Evolutionary conservation across 2,113 vertebrate genomes (phyloP).

Genomic region (Egretta garzetta): DNA sequence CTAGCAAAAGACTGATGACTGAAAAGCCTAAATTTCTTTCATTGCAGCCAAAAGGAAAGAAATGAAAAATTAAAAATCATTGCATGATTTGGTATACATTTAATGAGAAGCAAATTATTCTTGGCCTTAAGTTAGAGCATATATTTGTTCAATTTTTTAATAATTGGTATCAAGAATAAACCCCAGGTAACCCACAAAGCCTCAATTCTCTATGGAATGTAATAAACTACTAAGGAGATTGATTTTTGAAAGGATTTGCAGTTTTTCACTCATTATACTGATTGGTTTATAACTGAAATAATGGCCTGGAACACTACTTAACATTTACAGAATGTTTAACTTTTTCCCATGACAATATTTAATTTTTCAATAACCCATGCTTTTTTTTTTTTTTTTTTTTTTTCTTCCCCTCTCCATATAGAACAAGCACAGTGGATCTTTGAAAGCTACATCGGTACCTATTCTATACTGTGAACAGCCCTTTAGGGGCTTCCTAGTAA

Average conservation of each 20-base stretch:
- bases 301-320: neutral
- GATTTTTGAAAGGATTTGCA: slow-evolving; percentile 16
- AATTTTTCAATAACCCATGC: neutral
- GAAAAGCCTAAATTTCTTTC: neutral
- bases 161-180: neutral
- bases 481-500: neutral
- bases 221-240: neutral
- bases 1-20: neutral
- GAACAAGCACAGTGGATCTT: neutral
- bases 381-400: neutral
- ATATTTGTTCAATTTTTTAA: neutral
- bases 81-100: neutral
- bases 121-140: neutral
- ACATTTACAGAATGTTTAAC: neutral
- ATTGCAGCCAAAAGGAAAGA: neutral
- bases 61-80: slow-evolving; percentile 7
- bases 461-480: neutral
- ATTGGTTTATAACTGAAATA: slow-evolving; percentile 15
- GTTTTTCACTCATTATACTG: slow-evolving; percentile 24
- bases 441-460: neutral
- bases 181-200: neutral
- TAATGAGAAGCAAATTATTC: neutral
- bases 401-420: too few species aligned
- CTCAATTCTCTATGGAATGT: neutral
- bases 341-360: neutral